phyloP scores from a whole-genome alignment of 2,797 vertebrate species.

The Merluccius polli region DNA sequence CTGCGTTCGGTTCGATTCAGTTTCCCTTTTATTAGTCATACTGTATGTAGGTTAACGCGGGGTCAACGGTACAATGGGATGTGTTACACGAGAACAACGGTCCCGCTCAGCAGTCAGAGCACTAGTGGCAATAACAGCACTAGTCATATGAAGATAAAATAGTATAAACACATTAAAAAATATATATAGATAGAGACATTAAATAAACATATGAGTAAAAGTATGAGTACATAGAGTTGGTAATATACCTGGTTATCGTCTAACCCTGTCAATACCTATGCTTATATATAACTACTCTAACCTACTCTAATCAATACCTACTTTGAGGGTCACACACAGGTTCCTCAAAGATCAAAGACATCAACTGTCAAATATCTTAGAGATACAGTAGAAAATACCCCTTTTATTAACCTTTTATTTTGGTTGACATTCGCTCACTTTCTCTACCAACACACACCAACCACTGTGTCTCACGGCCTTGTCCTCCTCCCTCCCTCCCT shows the following conservation, averaged over 20 bases:
- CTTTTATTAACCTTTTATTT: background rate
- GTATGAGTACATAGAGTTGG: background rate
- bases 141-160: no score
- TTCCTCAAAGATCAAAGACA: background rate
- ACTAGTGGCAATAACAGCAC: no score
- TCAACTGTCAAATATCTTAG: background rate
- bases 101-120: no score
- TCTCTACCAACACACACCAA: background rate
- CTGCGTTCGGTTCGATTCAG: no score
- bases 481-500: constrained; percentile 6
- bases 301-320: background rate
- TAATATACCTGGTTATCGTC: background rate
- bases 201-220: background rate
- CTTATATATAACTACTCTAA: no score
- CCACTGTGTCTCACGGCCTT: background rate
- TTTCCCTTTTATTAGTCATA: no score
- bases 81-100: no score
- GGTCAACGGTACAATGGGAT: no score
- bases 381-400: background rate
- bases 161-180: no score
- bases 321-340: background rate
- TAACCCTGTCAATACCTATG: background rate
- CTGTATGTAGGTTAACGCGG: no score
- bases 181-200: background rate
- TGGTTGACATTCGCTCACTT: background rate